Conservation (phyloP, 1,140 invertebrate genomes). For the Maconellicoccus hirsutus region DNA sequence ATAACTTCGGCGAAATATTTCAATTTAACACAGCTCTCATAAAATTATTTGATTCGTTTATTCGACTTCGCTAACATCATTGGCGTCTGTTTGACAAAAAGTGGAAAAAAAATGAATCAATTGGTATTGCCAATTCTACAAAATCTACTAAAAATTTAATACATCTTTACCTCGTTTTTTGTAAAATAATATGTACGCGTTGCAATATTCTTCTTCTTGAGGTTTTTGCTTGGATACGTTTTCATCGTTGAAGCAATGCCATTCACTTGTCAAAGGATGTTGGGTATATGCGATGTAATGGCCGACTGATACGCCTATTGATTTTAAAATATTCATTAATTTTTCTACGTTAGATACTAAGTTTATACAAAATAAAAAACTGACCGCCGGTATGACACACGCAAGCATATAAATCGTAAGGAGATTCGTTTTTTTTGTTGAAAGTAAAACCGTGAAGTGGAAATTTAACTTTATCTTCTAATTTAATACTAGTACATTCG, state of each 20-base stretch:
- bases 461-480: constrained; percentile 55
- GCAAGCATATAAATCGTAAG: constrained; percentile 54
- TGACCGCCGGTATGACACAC: constrained; percentile 60
- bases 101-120: too few species aligned
- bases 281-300: constrained; percentile 58
- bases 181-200: constrained; percentile 59
- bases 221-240: constrained; percentile 45
- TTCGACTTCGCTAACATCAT: too few species aligned
- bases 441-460: constrained; percentile 41
- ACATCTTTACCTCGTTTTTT: constrained; percentile 47
- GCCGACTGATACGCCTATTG: constrained; percentile 48
- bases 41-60: too few species aligned
- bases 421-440: constrained; percentile 32
- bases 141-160: too few species aligned
- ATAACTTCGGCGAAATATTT: too few species aligned
- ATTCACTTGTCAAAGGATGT: constrained; percentile 46
- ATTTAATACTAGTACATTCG: constrained; percentile 52
- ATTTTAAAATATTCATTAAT: neutral
- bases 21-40: too few species aligned
- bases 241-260: constrained; percentile 61
- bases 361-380: constrained; percentile 24
- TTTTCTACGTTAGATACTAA: neutral
- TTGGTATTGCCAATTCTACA: too few species aligned
- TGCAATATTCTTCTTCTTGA: constrained; percentile 48
- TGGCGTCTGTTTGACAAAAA: neutral